These are phyloP conservation scores for Mesoligia furuncula DNA, from an alignment of 2,888 invertebrate genomes.

Conservation along the genomic window DNA sequence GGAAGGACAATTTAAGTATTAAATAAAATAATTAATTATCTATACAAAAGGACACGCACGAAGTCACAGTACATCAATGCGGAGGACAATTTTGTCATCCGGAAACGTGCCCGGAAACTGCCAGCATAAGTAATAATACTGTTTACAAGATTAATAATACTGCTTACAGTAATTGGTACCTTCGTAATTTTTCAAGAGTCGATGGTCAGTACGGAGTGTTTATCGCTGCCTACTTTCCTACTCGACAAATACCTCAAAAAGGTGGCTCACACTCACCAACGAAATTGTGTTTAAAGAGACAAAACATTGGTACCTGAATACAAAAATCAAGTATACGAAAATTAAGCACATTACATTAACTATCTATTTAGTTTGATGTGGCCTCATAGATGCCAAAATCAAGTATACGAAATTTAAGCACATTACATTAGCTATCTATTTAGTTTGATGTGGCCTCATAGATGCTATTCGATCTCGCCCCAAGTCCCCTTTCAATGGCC, in stretches of 20 bases:
- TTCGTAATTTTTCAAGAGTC: background rate
- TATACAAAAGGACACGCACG: background rate
- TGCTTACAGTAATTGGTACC: background rate
- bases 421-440: background rate
- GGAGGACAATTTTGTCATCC: background rate
- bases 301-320: background rate
- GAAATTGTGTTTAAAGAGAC: background rate
- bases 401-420: background rate
- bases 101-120: background rate
- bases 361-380: background rate
- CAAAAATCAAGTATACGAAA: background rate
- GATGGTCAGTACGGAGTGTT: background rate
- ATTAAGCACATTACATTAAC: background rate
- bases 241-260: background rate
- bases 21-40: no score
- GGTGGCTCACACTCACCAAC: background rate
- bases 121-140: no score
- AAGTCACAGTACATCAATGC: background rate
- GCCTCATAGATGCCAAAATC: background rate
- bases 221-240: background rate
- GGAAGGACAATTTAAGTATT: background rate
- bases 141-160: no score
- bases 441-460: slow-evolving; percentile 3
- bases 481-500: slow-evolving; percentile 53
- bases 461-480: slow-evolving; percentile 24